phyloP scores from a whole-genome alignment of 2,113 vertebrate species.

The Vulpes vulpes region DNA sequence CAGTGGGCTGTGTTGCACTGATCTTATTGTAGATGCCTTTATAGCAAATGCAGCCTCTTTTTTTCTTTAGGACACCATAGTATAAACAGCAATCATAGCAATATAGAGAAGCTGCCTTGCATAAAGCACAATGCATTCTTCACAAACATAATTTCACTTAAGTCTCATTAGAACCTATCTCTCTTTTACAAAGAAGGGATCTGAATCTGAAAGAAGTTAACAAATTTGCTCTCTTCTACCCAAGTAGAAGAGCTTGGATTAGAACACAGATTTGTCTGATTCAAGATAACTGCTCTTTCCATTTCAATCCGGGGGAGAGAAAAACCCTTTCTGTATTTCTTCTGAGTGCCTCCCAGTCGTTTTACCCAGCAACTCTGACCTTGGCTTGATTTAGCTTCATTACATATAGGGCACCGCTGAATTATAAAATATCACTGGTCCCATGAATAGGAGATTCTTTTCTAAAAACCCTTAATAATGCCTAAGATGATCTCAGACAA shows the following conservation, averaged over 20 bases:
- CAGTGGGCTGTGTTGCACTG: neutral
- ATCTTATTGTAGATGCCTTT: neutral
- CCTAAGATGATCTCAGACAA: neutral
- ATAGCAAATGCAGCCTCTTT: neutral
- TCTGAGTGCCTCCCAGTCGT: neutral
- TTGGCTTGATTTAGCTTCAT: constrained; percentile 6
- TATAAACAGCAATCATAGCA: neutral
- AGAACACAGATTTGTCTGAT: neutral
- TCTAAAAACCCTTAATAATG: neutral
- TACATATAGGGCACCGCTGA: neutral
- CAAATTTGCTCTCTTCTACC: neutral
- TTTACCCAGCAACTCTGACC: neutral
- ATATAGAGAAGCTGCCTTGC: neutral
- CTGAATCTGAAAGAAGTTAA: neutral
- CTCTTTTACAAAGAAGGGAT: neutral
- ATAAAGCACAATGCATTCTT: neutral
- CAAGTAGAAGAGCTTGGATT: neutral
- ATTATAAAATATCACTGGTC: neutral
- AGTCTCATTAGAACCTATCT: neutral
- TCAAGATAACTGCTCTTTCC: neutral
- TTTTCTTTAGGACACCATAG: neutral
- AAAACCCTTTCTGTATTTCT: neutral
- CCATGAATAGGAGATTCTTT: neutral
- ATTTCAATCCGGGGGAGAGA: neutral
- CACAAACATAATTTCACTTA: neutral